Evolutionary conservation across 2,797 vertebrate genomes (phyloP).

Genomic region (Tadarida brasiliensis): DNA sequence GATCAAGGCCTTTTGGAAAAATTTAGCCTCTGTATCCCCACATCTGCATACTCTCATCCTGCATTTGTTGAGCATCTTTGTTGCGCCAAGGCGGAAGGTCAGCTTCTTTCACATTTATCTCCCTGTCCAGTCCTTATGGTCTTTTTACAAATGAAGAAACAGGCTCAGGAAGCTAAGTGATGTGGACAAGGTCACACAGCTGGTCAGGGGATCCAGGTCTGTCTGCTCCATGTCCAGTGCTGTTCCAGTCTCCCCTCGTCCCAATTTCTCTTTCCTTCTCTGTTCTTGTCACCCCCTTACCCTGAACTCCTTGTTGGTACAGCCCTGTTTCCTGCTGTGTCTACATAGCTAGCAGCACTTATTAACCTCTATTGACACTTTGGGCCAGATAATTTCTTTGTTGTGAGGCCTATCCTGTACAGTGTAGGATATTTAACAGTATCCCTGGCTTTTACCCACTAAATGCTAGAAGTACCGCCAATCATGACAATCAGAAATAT

Average conservation of each 20-base stretch:
- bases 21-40: background rate
- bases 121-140: background rate
- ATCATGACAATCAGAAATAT: background rate
- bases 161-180: background rate
- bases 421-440: background rate
- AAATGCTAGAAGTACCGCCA: background rate
- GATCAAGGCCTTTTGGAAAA: conserved; percentile 2
- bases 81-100: background rate
- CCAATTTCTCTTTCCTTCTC: background rate
- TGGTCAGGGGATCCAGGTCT: background rate
- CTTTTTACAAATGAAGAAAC: background rate
- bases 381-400: background rate
- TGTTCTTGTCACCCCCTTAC: background rate
- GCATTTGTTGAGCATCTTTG: background rate
- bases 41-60: background rate
- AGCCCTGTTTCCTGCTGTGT: background rate
- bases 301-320: background rate
- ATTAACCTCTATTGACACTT: background rate
- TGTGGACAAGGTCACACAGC: background rate
- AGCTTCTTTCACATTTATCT: background rate
- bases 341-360: background rate
- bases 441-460: background rate
- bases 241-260: background rate
- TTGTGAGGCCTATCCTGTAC: background rate
- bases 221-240: background rate